A percentile compares a stretch with the other conserved stretches of the same genome.
These are phyloP conservation scores for Hypsibius dujardini DNA, from an alignment of 1,140 invertebrate genomes.

Conservation along the genomic window DNA sequence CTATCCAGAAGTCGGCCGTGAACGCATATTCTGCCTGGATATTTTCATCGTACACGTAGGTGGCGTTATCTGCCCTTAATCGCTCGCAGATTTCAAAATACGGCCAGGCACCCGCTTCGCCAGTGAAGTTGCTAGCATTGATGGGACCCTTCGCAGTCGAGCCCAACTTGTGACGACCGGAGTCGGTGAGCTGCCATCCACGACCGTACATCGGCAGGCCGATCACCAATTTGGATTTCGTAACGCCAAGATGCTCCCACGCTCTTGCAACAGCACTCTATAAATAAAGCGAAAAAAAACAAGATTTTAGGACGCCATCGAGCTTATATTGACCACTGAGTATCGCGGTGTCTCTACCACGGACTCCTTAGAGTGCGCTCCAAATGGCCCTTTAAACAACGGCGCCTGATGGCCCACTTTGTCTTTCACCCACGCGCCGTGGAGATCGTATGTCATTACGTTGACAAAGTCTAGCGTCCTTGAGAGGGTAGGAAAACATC, in stretches of 20 bases:
- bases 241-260: conserved; percentile 14
- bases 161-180: conserved; percentile 37
- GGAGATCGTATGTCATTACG: conserved; percentile 73
- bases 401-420: conserved; percentile 36
- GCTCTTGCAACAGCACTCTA: neutral
- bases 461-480: conserved; percentile 55
- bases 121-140: conserved; percentile 57
- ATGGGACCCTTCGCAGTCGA: conserved; percentile 47
- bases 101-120: conserved; percentile 71
- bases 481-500: conserved; percentile 1
- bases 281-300: neutral
- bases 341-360: neutral
- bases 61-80: conserved; percentile 43
- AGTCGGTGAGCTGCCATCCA: conserved; percentile 51
- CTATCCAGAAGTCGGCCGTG: conserved; percentile 60
- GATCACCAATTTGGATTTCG: conserved; percentile 50
- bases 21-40: conserved; percentile 50
- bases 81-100: conserved; percentile 62
- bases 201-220: conserved; percentile 78
- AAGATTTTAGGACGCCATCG: neutral
- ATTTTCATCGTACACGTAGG: conserved; percentile 42
- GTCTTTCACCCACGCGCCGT: conserved; percentile 56
- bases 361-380: conserved; percentile 21
- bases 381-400: conserved; percentile 26
- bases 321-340: neutral